Base-by-base conservation (phyloP, 2,888 invertebrate genomes). In the Drosophila meridiana region DNA sequence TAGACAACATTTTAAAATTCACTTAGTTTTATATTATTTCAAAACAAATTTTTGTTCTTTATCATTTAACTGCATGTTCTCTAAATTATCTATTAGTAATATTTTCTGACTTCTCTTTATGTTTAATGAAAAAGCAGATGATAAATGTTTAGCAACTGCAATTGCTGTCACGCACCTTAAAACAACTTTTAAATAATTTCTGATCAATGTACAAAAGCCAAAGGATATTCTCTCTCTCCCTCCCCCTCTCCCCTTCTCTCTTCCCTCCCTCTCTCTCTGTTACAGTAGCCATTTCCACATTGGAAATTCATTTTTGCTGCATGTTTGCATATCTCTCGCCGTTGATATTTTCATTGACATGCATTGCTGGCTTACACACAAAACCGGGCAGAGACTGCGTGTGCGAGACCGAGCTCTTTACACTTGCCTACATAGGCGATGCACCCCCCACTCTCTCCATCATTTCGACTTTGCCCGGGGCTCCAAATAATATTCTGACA, bases 401-500 rank as follows among this genome's bases (percentile, higher is more conserved):
- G 50, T 13, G 14, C 2, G 7, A 4, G 20, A 13, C 47, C 30
- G 3, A 13, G 45, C 40, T 11, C 45, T 4, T 6, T 26, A 20
- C 30, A 52, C 50, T 52, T 20, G 50, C 50, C 50, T 20, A n/a
- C 50, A 32, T n/a, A 50, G 50, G 2, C n/a, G 9, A n/a, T 9
- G n/a, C 38, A 8, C 26, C 43, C 20, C 20, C 20, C 20, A 20
- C 20, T 20, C 20, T 20, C 20, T 1, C 20, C 20, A 20, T 20
- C 38, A 13, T 28, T 34, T 55, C 55, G 76, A 60, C 28, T 65
- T 53, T 56, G 64, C 63, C 72, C 40, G 61, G 30, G 76, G 73
- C 65, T 69, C 48, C 72, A 83, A 84, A 84, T 80, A 85, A 87
- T 89, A 87, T 84, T 84, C 82, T 76, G 85, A 87, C 85, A 89